These are phyloP conservation scores for Bubalus kerabau DNA, from an alignment of 2,113 vertebrate species.

Conservation along the genomic window DNA sequence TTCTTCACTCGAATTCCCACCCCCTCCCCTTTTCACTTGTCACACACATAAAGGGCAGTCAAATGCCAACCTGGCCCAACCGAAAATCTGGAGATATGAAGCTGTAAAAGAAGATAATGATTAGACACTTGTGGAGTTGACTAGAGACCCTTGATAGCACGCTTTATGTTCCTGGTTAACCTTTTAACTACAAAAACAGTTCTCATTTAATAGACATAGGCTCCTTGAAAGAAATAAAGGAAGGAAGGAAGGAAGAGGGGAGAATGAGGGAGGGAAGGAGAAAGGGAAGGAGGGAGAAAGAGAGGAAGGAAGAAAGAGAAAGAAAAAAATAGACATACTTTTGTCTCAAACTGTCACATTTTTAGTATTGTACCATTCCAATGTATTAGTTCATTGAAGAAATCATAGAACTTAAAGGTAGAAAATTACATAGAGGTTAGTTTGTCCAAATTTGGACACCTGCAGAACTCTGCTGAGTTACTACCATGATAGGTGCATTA, in stretches of 20 bases:
- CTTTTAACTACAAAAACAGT: not conserved
- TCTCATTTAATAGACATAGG: not conserved
- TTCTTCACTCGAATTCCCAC: not conserved
- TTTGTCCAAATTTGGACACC: not conserved
- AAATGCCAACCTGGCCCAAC: slow-evolving; percentile 42
- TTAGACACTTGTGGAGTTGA: not conserved
- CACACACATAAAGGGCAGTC: slow-evolving; percentile 44
- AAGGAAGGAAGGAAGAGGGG: not conserved
- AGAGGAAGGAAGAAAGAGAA: not conserved
- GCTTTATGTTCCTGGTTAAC: not conserved
- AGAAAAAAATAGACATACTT: not conserved
- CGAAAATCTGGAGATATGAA: slow-evolving; percentile 6
- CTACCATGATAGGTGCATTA: not conserved
- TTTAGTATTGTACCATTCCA: not conserved
- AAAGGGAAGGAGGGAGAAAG: too few species aligned
- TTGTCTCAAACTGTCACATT: not conserved
- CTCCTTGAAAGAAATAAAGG: not conserved
- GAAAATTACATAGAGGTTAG: not conserved
- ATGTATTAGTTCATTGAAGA: not conserved
- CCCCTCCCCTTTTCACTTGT: slow-evolving; percentile 5
- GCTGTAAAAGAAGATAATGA: slow-evolving; percentile 27
- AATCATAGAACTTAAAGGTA: not conserved
- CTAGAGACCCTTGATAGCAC: not conserved
- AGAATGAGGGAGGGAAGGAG: accelerated
- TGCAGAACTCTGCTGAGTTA: not conserved